phyloP scores from a whole-genome alignment of 2,797 vertebrate species.

The Rhodeus uyekii region DNA sequence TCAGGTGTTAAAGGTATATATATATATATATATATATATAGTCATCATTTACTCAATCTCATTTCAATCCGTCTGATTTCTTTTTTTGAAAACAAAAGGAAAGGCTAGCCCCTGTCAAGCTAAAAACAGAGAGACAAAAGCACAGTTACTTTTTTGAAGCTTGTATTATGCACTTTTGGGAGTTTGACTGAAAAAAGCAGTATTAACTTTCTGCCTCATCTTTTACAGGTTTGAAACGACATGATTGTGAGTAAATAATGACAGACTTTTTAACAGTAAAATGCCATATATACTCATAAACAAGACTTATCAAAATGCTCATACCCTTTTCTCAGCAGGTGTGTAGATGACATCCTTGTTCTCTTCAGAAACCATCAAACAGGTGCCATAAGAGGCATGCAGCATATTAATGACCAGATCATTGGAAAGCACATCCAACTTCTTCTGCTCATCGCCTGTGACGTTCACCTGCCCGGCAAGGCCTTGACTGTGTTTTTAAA shows the following conservation, averaged over 20 bases:
- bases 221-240: not conserved
- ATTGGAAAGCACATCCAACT: constrained; percentile 93
- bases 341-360: constrained; percentile 88
- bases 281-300: not conserved
- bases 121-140: not conserved
- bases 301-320: constrained; percentile 14
- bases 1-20: not conserved
- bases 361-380: constrained; percentile 92
- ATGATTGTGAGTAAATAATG: not conserved
- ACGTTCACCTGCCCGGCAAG: constrained; percentile 90
- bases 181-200: not conserved
- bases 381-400: constrained; percentile 89
- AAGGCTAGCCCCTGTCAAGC: not conserved
- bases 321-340: constrained; percentile 84
- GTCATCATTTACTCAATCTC: not conserved
- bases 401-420: constrained; percentile 95
- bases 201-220: not conserved
- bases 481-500: constrained; percentile 75
- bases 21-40: not conserved
- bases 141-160: not conserved
- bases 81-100: not conserved
- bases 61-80: not conserved
- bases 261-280: not conserved
- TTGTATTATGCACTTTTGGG: not conserved
- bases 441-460: constrained; percentile 95